Evolutionary conservation across 1,140 invertebrate species (phyloP), one percentile per base, ranked within the genome.

Genomic region (Ips typographus): DNA sequence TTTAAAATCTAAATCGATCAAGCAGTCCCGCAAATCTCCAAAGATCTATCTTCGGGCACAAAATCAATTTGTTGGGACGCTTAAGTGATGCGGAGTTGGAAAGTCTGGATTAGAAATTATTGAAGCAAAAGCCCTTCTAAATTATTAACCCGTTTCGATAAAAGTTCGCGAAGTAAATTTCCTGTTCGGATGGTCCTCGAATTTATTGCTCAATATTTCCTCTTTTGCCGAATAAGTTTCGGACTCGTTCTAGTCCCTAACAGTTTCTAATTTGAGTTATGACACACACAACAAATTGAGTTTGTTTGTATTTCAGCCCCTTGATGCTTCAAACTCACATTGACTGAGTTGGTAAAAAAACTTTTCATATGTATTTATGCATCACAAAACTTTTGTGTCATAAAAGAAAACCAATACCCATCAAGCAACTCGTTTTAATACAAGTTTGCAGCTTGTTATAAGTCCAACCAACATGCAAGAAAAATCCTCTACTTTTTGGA

Each of bases 81-180:
- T 59, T 59, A 59, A 59, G 39, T 36, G 39, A 59, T 42, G 5
- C 38, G 57, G 40, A 59, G 57, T 59, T 59, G 40, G 57, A 38
- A 59, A 59, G 47, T 63, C 61, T 4, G 61, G 61, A 63, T 63
- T 63, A 59, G 61, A 71, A 55, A 56, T 66, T 64, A 56, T 61
- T 41, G 47, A 66, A 52, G 61, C 61, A 52, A 51, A 51, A 63
- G 61, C 47, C 41, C 39, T 40, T 22, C 40, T 51, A 63, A 72
- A 72, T 74, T 74, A 74, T 70, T 72, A 74, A 70, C 67, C 41
- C 67, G 63, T 72, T 74, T 67, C 69, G 44, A 49, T 49, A 74
- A 69, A 74, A 72, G 63, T 74, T 72, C 53, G 65, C 71, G 65
- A 73, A 72, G 73, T 74, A 64, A 74, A 74, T 74, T 74, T 74